A percentile compares a stretch with the other conserved stretches of the same genome.
Evolutionary conservation across 2,888 invertebrate genomes (phyloP).

Genomic region (Latrodectus hesperus): DNA sequence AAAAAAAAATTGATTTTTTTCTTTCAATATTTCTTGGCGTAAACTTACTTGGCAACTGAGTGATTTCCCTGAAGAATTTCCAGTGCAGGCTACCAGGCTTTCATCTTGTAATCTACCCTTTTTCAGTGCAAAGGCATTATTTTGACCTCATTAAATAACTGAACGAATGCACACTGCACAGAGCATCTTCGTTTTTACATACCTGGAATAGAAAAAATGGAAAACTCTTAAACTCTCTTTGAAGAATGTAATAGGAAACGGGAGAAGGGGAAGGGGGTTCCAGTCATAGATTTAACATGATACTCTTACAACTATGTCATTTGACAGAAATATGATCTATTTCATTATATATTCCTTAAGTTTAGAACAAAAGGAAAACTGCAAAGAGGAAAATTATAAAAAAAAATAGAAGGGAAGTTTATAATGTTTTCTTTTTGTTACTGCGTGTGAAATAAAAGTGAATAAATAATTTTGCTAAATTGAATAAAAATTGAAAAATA

Average conservation of each 20-base stretch:
- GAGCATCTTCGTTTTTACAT: background rate
- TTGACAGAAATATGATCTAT: slow-evolving; percentile 4
- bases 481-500: no score
- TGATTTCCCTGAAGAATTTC: slow-evolving; percentile 23
- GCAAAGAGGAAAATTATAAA: no score
- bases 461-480: no score
- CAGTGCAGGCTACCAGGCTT: slow-evolving; percentile 2
- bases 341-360: background rate
- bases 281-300: background rate
- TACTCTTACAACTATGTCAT: background rate
- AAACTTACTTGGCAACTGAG: slow-evolving; percentile 21
- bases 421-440: no score
- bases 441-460: no score
- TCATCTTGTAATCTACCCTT: slow-evolving; percentile 29
- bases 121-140: background rate
- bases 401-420: no score
- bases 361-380: background rate
- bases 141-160: slow-evolving; percentile 31
- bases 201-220: no score
- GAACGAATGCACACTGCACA: background rate
- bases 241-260: background rate
- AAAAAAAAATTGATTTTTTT: slow-evolving; percentile 12
- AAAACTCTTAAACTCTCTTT: background rate
- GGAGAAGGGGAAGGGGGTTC: background rate
- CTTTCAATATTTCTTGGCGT: slow-evolving; percentile 14